Percentiles rank a stretch among this genome's conserved stretches.
phyloP scores from a whole-genome alignment of 2,888 invertebrate genomes.

The Notodromas monacha region DNA sequence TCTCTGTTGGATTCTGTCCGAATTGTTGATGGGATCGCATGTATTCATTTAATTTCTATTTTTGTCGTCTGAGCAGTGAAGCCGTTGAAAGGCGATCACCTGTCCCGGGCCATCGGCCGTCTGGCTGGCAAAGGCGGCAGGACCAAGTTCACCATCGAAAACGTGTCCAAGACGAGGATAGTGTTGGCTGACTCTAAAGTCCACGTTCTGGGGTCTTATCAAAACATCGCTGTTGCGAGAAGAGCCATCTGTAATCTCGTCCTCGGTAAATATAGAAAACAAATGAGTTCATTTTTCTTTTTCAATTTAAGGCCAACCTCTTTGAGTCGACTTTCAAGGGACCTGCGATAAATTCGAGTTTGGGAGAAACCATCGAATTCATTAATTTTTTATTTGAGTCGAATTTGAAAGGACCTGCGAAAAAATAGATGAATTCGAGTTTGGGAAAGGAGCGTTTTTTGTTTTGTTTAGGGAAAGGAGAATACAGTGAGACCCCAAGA shows the following conservation, averaged over 20 bases:
- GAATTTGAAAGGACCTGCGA: too few relatives aligned
- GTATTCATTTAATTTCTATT: slow-evolving; percentile 7
- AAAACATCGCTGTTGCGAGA: slow-evolving; percentile 76
- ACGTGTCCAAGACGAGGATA: slow-evolving; percentile 88
- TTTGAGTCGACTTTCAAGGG: too few relatives aligned
- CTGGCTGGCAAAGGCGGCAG: slow-evolving; percentile 86
- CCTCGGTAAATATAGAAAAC: slow-evolving; percentile 32
- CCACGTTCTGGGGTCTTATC: slow-evolving; percentile 82
- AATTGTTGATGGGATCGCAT: too few relatives aligned
- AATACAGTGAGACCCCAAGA: too few relatives aligned
- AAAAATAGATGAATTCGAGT: too few relatives aligned
- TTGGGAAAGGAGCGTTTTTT: too few relatives aligned
- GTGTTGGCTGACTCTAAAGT: slow-evolving; percentile 85
- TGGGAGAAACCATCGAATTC: not conserved
- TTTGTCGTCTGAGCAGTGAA: slow-evolving; percentile 30
- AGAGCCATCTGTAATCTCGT: slow-evolving; percentile 84
- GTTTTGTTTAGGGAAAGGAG: too few relatives aligned
- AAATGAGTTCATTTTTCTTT: slow-evolving; percentile 1
- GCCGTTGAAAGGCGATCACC: slow-evolving; percentile 56
- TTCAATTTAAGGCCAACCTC: not conserved
- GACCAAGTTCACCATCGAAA: slow-evolving; percentile 93
- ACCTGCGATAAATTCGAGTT: not conserved
- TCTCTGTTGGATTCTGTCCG: too few relatives aligned
- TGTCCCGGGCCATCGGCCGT: slow-evolving; percentile 80
- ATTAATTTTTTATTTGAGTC: too few relatives aligned